These are phyloP conservation scores for Xiphophorus hellerii DNA, from an alignment of 2,113 vertebrate genomes.

Conservation along the genomic window DNA sequence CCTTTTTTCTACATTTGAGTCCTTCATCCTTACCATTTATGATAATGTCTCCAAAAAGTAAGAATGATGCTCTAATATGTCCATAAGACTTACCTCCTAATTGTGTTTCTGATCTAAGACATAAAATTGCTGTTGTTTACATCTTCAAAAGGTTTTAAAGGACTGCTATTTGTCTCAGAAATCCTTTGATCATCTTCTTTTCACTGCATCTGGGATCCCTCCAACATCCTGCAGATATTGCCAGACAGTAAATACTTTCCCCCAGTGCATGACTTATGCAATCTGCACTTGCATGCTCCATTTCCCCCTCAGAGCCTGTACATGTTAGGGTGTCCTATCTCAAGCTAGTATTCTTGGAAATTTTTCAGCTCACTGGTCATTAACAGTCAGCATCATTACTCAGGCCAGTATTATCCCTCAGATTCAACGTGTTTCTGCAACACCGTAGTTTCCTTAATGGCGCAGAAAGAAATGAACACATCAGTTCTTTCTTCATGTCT, in stretches of 20 bases:
- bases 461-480: neutral
- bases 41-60: neutral
- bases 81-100: too few species aligned
- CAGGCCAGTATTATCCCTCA: slow-evolving; percentile 13
- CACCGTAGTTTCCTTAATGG: slow-evolving; percentile 14
- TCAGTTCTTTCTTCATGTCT: neutral
- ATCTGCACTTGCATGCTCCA: slow-evolving; percentile 64
- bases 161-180: neutral
- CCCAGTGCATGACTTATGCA: slow-evolving; percentile 68
- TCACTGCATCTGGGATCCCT: slow-evolving; percentile 2
- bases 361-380: slow-evolving; percentile 65
- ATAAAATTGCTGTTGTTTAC: neutral
- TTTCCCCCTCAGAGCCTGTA: slow-evolving; percentile 53
- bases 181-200: slow-evolving; percentile 1
- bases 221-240: slow-evolving; percentile 28
- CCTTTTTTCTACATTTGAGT: neutral
- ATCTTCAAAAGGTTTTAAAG: neutral
- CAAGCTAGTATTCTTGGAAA: slow-evolving; percentile 51
- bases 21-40: neutral
- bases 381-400: slow-evolving; percentile 54
- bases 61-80: neutral
- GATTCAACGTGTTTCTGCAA: slow-evolving; percentile 5
- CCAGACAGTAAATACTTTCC: slow-evolving; percentile 37
- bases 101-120: neutral
- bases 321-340: slow-evolving; percentile 60